phyloP scores from a whole-genome alignment of 2,888 invertebrate species.

The Trachelus iudaicus region DNA sequence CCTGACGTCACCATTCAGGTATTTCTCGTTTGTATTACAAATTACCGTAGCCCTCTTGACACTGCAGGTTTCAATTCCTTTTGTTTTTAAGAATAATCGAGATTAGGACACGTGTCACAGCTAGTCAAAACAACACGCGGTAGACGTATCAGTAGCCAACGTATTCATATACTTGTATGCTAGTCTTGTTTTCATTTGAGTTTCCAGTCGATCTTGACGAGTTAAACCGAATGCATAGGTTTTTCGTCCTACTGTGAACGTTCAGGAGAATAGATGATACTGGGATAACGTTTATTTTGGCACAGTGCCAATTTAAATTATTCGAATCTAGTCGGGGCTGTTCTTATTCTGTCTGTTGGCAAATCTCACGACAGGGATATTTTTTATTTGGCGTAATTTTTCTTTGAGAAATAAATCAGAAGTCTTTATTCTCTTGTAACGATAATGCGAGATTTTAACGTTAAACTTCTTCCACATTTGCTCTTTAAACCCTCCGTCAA shows the following conservation, averaged over 20 bases:
- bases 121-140: background rate
- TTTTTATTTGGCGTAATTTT: background rate
- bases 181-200: background rate
- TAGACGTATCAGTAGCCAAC: background rate
- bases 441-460: background rate
- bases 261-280: background rate
- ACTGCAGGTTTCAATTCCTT: background rate
- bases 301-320: background rate
- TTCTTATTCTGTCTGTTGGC: background rate
- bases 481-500: background rate
- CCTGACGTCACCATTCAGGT: constrained; percentile 45
- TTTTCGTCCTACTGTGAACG: no score
- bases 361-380: background rate
- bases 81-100: background rate
- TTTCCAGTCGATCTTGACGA: background rate
- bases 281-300: background rate
- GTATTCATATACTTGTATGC: background rate
- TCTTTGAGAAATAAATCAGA: background rate
- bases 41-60: background rate
- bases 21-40: constrained; percentile 22
- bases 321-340: background rate
- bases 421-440: background rate
- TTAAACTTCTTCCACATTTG: background rate
- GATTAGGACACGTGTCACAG: background rate
- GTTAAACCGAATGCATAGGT: background rate